Evolutionary conservation across 2,888 invertebrate species (phyloP), one percentile per base, ranked within the genome.

Genomic region (Agrochola litura): DNA sequence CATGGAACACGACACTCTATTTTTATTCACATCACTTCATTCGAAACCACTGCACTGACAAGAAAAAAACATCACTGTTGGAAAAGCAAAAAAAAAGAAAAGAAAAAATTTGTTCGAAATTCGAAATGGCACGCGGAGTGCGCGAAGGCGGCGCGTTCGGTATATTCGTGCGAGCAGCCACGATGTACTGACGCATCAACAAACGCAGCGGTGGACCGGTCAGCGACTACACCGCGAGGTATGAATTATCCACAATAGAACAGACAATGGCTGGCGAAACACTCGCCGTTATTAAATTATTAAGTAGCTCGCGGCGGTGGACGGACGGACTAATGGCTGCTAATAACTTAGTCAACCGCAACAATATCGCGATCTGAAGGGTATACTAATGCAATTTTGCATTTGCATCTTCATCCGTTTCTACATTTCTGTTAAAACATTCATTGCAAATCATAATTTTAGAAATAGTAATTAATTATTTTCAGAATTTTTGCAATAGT

Each of bases 131-230:
- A 85, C 85, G 87, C 91, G 89, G 90, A 88, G 89, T 83, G 87
- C 90, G 91, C 91, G 90, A 76, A 81, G 77, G 86, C 80, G 71
- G 76, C 65, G 80, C 85, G 81, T 68, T 82, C 88, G 86, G 85
- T 89, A 81, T 91, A 91, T 92, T 91, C 91, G 93, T 89, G 87
- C 93, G 93, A 93, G 92, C 88, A 91, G 90, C 90, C 91, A 92
- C 94, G 92, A 87, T 89, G 91, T 89, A 94, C 94, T 95, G 94
- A 93, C 93, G 93, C 92, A 94, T 93, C 94, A 92, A 90, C 92
- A 90, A 91, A 89, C 91, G 91, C 89, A 91, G 90, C 87, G 90
- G 87, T 90, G 89, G 91, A 89, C 90, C 89, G 92, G 92, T 92
- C 92, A 90, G 90, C 88, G 90, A 89, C 86, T 90, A 89, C 86